A percentile compares a stretch with the other conserved stretches of the same genome.
These are phyloP conservation scores for Phoxinus phoxinus DNA, from an alignment of 2,113 vertebrate genomes.

Conservation along the genomic window DNA sequence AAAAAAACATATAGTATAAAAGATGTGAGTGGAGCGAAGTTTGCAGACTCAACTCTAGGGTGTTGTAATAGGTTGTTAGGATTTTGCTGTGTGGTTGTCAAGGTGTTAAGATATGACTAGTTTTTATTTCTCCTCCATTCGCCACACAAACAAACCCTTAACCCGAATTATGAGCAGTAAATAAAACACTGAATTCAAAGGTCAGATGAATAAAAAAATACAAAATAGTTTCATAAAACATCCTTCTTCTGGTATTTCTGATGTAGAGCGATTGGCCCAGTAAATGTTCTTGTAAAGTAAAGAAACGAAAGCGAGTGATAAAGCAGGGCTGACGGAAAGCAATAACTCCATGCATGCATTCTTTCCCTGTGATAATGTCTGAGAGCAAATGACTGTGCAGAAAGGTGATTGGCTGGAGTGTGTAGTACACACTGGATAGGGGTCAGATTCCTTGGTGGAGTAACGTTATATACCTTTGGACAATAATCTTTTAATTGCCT, in stretches of 20 bases:
- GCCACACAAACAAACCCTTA: neutral
- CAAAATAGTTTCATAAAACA: neutral
- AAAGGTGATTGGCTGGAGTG: neutral
- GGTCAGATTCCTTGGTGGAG: conserved; percentile 42
- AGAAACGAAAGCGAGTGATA: conserved; percentile 18
- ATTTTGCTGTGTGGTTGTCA: neutral
- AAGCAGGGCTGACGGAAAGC: neutral
- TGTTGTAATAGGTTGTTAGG: neutral
- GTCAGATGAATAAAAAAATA: neutral
- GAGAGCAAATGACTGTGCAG: conserved; percentile 13
- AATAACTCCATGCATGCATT: neutral
- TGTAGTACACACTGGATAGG: conserved; percentile 16
- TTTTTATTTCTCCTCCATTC: neutral
- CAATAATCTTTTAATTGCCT: conserved; percentile 31
- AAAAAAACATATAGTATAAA: too few relatives aligned
- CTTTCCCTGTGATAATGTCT: conserved; percentile 18
- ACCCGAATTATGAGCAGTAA: neutral
- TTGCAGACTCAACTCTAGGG: neutral
- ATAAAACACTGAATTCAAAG: neutral
- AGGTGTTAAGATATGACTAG: neutral
- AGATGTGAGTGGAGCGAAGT: neutral
- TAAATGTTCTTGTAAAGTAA: conserved; percentile 58
- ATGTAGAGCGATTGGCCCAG: conserved; percentile 63
- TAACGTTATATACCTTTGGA: conserved; percentile 38
- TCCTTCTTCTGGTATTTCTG: neutral